These are phyloP conservation scores for Macaca nemestrina DNA, from an alignment of 2,113 vertebrate species.

Conservation along the genomic window DNA sequence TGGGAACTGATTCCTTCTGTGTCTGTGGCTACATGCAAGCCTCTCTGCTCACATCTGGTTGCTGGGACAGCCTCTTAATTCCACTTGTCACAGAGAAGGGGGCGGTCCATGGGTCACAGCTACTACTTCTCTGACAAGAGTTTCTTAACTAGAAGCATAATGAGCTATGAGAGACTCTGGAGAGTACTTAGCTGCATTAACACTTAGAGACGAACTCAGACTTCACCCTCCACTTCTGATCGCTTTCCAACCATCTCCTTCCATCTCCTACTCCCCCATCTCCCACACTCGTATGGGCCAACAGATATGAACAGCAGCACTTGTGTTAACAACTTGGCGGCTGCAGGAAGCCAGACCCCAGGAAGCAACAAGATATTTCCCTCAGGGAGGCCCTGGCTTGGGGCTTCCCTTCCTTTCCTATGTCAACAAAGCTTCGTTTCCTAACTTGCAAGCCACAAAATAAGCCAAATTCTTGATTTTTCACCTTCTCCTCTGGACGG, in stretches of 20 bases:
- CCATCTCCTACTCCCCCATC: rapidly evolving
- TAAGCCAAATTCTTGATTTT: conserved; percentile 48
- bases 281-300: background rate
- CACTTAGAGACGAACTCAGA: background rate
- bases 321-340: conserved; percentile 61
- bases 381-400: conserved; percentile 33
- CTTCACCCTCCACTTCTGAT: background rate
- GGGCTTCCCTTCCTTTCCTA: conserved; percentile 58
- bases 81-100: background rate
- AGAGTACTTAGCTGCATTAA: conserved; percentile 39
- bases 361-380: conserved; percentile 69
- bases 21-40: background rate
- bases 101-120: background rate
- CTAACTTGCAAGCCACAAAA: conserved; percentile 43
- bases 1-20: background rate
- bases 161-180: conserved; percentile 4
- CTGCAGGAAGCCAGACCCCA: conserved; percentile 42
- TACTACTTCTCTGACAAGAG: background rate
- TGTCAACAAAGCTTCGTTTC: conserved; percentile 65
- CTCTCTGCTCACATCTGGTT: background rate
- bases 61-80: background rate
- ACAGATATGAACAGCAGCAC: conserved; percentile 26
- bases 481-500: conserved; percentile 7
- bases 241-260: background rate
- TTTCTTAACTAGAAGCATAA: conserved; percentile 22